Evolutionary conservation across 2,797 vertebrate genomes (phyloP).

Genomic region (Catostomus latipinnis): DNA sequence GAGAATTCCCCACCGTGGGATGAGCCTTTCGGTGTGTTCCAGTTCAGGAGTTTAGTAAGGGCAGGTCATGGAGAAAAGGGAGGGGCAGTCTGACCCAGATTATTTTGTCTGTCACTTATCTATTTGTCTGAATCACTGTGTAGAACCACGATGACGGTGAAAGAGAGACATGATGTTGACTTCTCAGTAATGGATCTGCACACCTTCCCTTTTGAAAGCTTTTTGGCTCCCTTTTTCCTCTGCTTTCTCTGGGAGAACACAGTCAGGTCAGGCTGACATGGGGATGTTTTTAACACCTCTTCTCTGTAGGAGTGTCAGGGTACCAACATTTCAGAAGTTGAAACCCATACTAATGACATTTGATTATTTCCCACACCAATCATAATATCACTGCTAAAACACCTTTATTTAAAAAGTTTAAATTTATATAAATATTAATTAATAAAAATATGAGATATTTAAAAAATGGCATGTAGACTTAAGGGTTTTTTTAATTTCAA

Average conservation of each 20-base stretch:
- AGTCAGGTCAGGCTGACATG: conserved; percentile 27
- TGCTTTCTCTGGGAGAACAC: background rate
- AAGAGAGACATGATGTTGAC: conserved; percentile 32
- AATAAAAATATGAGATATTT: background rate
- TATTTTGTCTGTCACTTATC: conserved; percentile 14
- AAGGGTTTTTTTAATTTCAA: no score
- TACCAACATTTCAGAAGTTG: background rate
- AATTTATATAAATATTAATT: background rate
- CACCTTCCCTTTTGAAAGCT: background rate
- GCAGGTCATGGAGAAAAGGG: conserved; percentile 18
- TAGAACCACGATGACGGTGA: conserved; percentile 34
- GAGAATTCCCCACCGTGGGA: conserved; percentile 21
- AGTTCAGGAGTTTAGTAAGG: conserved; percentile 38
- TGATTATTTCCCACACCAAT: background rate
- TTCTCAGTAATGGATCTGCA: background rate
- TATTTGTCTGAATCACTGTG: conserved; percentile 15
- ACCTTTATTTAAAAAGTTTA: background rate
- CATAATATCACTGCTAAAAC: no score
- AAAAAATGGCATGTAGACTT: no score
- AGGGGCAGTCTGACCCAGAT: conserved; percentile 26
- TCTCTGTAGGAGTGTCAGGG: background rate
- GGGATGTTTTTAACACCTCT: background rate
- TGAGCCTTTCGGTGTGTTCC: conserved; percentile 38
- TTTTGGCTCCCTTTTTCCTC: conserved; percentile 4
- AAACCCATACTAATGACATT: background rate